Conservation (phyloP, 2,888 invertebrate species). For the Psylliodes chrysocephalus region DNA sequence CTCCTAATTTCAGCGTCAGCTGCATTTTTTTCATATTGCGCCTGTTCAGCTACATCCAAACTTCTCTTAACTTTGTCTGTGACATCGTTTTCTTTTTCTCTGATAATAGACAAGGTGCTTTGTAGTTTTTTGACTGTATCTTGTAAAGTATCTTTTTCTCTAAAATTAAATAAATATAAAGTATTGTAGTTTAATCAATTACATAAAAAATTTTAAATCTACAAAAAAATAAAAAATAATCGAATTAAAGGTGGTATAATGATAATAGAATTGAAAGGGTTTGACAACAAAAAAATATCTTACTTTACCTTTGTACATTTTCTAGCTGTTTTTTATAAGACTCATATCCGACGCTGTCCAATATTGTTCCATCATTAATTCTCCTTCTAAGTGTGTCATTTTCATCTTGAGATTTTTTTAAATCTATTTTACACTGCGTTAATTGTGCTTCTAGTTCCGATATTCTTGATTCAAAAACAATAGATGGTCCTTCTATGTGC, state of each 20-base stretch:
- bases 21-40: constrained; percentile 80
- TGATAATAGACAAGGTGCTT: constrained; percentile 71
- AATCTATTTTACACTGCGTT: constrained; percentile 79
- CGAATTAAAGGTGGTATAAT: no score
- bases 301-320: constrained; percentile 72
- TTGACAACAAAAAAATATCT: no score
- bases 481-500: constrained; percentile 77
- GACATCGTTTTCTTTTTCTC: constrained; percentile 72
- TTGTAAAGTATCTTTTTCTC: constrained; percentile 76
- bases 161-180: no score
- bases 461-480: constrained; percentile 85
- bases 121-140: constrained; percentile 77
- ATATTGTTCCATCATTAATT: constrained; percentile 61
- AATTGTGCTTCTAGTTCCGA: constrained; percentile 87
- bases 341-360: constrained; percentile 70
- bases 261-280: no score
- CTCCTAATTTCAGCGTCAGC: constrained; percentile 80
- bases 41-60: constrained; percentile 78
- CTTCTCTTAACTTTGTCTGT: constrained; percentile 74
- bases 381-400: constrained; percentile 67
- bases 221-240: no score
- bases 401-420: constrained; percentile 78
- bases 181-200: no score
- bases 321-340: constrained; percentile 78
- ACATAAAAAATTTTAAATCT: no score